phyloP scores from a whole-genome alignment of 2,113 vertebrate genomes.

The Agelaius phoeniceus region DNA sequence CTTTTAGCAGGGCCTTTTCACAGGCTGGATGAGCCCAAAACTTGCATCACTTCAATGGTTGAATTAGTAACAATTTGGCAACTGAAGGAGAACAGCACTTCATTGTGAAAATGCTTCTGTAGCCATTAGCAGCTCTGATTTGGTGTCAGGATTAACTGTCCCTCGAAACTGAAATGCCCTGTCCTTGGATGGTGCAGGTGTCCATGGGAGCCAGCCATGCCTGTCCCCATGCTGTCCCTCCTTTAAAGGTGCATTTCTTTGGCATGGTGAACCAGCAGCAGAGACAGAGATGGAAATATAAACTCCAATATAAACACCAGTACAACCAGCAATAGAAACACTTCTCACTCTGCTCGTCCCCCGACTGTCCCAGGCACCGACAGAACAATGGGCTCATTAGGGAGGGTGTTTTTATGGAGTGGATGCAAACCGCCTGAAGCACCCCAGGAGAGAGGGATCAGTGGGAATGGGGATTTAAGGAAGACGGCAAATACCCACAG shows the following conservation, averaged over 20 bases:
- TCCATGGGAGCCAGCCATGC: neutral
- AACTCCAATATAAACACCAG: neutral
- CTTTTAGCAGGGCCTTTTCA: neutral
- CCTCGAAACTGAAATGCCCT: neutral
- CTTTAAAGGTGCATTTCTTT: neutral
- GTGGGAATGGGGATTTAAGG: neutral
- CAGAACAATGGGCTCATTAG: neutral
- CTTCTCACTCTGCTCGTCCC: neutral
- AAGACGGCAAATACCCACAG: neutral
- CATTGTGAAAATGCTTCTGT: neutral
- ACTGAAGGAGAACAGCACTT: neutral
- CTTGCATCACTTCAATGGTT: neutral
- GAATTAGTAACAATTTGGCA: neutral
- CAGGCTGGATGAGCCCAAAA: neutral
- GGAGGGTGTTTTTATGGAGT: neutral
- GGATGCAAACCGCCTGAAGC: neutral
- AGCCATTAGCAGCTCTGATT: constrained; percentile 30
- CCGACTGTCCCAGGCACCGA: too few species aligned
- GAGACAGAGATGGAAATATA: neutral
- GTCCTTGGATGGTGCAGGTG: neutral
- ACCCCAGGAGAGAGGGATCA: neutral
- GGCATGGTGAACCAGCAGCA: neutral
- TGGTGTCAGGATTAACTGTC: neutral
- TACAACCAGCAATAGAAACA: neutral
- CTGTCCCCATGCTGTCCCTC: neutral